Evolutionary conservation across 2,113 vertebrate species (phyloP), one percentile per base, ranked within the genome.

Genomic region (Lates calcarifer): DNA sequence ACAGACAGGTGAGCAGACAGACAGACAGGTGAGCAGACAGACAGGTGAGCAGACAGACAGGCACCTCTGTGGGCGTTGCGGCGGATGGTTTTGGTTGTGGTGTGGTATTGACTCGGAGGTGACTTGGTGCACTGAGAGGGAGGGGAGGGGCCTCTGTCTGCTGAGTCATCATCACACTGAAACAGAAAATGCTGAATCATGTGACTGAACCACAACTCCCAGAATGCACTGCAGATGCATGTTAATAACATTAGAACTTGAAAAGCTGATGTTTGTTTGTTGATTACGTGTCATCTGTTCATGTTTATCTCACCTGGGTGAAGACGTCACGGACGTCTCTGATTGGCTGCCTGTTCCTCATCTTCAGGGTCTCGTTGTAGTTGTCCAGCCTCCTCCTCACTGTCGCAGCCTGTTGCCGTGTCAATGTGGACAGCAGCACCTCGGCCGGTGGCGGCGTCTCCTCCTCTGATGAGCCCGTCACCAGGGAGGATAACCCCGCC

Each of bases 311-410:
- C 89, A 99, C 97, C 86, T 94, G 91, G 49, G 95, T 94, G 87
- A 99, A 99, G 81, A 99, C 88, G 24, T 99, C 97, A 26, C 97
- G 88, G 51, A 99, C 97, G 33, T 99, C 97, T 82, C 96, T 92
- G 57, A 96, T 90, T 5, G 96, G 91, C 41, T 96, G 96, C 64
- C 95, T 96, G 89, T 96, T 97, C 82, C 95, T 97, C 68, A 95
- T 97, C 87, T 95, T 96, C 89, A 98, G 87, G 0, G 98, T 99
- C 77, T 98, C 96, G 0, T 95, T 98, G 84, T 99, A 99, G 35
- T 97, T 98, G 75, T 97, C 96, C 60, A 99, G 96, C 69, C 97
- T 96, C 85, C 94, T 96, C 85, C 95, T 96, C 45, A 99, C 98
- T 0, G 97, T 97, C 3, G 96, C 96, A 0, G 96, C 96, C 91